Conservation (phyloP, 2,888 invertebrate genomes). For the Drosophila picticornis region DNA sequence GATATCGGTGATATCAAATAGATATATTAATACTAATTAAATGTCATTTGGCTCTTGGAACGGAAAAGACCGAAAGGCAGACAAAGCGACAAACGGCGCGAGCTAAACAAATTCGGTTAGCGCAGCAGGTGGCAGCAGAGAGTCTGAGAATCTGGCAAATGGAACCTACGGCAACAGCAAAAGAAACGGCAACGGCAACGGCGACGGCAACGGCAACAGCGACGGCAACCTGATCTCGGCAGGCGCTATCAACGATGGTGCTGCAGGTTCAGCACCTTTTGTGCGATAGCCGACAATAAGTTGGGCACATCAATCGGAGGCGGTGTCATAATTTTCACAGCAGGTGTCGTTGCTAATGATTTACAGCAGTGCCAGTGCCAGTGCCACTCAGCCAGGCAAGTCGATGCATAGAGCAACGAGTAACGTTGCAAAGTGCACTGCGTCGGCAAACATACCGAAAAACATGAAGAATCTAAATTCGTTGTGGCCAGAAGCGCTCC, state of each 20-base stretch:
- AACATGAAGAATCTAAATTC: slow-evolving; percentile 72
- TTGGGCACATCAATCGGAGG: slow-evolving; percentile 79
- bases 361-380: slow-evolving; percentile 57
- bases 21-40: slow-evolving; percentile 50
- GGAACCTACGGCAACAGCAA: slow-evolving; percentile 1
- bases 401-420: slow-evolving; percentile 25
- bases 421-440: slow-evolving; percentile 52
- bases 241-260: slow-evolving; percentile 74
- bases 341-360: slow-evolving; percentile 83
- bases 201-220: neutral
- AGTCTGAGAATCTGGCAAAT: slow-evolving; percentile 7
- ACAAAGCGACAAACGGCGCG: slow-evolving; percentile 48
- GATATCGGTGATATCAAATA: slow-evolving; percentile 21
- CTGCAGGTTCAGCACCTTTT: slow-evolving; percentile 81
- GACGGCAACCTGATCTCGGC: slow-evolving; percentile 53
- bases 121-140: slow-evolving; percentile 62
- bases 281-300: slow-evolving; percentile 76
- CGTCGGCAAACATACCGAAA: slow-evolving; percentile 52
- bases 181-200: slow-evolving; percentile 6
- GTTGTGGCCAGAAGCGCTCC: slow-evolving; percentile 60
- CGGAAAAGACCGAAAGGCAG: slow-evolving; percentile 14
- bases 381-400: slow-evolving; percentile 6
- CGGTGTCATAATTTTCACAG: slow-evolving; percentile 85
- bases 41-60: slow-evolving; percentile 44
- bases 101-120: slow-evolving; percentile 71